Conservation (phyloP, 1,140 invertebrate genomes). For the Neodiprion pinetum region DNA sequence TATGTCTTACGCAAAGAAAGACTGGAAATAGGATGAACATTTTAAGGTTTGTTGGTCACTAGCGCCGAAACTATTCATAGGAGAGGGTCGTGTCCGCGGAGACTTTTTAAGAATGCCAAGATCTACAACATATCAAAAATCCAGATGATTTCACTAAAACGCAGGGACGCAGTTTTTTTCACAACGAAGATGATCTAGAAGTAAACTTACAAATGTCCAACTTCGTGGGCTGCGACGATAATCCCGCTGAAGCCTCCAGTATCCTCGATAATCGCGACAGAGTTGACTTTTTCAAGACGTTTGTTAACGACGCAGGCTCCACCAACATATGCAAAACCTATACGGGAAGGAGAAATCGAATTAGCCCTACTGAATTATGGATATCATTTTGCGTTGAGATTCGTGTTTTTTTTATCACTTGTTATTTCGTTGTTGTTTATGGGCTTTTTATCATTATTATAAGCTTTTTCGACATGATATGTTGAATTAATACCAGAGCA, state of each 20-base stretch:
- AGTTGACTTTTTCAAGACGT: slow-evolving; percentile 93
- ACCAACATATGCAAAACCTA: slow-evolving; percentile 95
- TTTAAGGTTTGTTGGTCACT: no score
- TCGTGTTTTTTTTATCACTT: slow-evolving; percentile 13
- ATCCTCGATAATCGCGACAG: slow-evolving; percentile 95
- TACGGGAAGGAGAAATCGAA: slow-evolving; percentile 29
- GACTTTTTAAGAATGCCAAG: no score
- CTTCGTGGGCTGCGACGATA: slow-evolving; percentile 95
- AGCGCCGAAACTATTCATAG: no score
- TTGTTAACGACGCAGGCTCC: slow-evolving; percentile 96
- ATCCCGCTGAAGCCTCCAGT: slow-evolving; percentile 95
- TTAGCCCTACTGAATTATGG: slow-evolving; percentile 19
- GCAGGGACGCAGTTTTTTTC: no score
- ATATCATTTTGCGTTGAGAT: not conserved
- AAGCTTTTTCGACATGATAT: slow-evolving; percentile 28
- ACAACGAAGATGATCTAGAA: no score
- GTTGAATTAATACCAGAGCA: slow-evolving; percentile 47
- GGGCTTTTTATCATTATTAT: slow-evolving; percentile 31
- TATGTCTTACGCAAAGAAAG: no score
- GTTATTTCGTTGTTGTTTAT: slow-evolving; percentile 6
- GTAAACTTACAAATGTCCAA: slow-evolving; percentile 91
- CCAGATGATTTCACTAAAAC: no score
- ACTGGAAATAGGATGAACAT: no score
- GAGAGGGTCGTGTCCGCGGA: no score
- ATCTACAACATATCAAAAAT: no score